Conservation (phyloP, 2,113 vertebrate species). For the Sturnus vulgaris region DNA sequence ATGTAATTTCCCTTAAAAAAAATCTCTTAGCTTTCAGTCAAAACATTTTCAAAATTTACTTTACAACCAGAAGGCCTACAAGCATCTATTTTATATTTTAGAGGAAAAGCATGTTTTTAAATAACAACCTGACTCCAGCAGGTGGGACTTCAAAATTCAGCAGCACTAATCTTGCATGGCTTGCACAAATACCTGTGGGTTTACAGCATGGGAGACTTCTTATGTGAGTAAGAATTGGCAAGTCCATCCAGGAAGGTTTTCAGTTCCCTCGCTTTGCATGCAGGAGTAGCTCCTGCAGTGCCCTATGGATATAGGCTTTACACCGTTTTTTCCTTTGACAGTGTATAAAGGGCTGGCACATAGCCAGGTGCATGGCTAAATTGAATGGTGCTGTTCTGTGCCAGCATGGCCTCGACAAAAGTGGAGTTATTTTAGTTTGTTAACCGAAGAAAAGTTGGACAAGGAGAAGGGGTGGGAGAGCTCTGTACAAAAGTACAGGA, state of each 20-base stretch:
- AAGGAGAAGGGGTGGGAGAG: neutral
- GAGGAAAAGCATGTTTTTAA: neutral
- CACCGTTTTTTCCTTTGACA: neutral
- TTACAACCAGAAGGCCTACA: neutral
- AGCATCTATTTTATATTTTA: neutral
- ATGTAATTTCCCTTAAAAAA: neutral
- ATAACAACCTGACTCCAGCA: neutral
- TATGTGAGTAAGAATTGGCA: neutral
- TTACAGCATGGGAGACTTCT: neutral
- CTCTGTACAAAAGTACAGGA: neutral
- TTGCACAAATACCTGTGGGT: neutral
- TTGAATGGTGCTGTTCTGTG: conserved; percentile 1
- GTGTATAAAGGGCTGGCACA: neutral
- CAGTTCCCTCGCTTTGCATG: neutral
- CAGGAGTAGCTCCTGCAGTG: neutral
- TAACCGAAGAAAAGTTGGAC: conserved; percentile 11
- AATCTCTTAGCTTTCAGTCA: neutral
- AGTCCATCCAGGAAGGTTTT: neutral
- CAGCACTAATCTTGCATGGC: neutral
- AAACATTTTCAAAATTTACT: neutral
- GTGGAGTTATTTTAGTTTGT: conserved; percentile 40
- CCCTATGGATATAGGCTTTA: neutral
- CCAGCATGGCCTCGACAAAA: conserved; percentile 17
- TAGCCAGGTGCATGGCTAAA: neutral
- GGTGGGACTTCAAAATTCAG: neutral